Evolutionary conservation across 2,113 vertebrate species (phyloP), one percentile per base, ranked within the genome.

Genomic region (Tachuris rubrigastra): DNA sequence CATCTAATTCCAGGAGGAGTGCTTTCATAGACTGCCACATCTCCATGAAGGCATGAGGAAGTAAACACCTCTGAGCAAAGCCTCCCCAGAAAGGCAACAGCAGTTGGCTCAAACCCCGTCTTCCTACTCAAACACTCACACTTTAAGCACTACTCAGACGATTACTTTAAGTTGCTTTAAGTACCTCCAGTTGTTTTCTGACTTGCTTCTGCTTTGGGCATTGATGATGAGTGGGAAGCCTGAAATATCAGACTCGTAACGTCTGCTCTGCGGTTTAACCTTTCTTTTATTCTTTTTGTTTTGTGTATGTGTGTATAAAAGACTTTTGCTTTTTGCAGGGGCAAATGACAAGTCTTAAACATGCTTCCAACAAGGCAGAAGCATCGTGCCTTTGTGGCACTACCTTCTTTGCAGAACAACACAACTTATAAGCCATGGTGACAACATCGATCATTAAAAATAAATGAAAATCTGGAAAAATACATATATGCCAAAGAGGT

Each of bases 21-120:
- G 47, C 92, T 94, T 96, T 94, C 85, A 96, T 92, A 93, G 93
- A 87, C 92, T 94, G 90, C 76, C 92, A 94, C 84, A 93, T 90
- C 79, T 94, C 67, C 3, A 3, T 42, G 73, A 96, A 96, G 66
- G 92, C 90, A 94, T 62, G 93, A 96, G 90, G 90, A 93, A 93
- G 65, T 95, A 95, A 96, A 96, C 92, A 92, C 47, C 86, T 88
- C 92, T 86, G 85, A 93, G 90, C 0, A 0, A 94, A 95, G 75
- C 65, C 68, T 94, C 80, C 95, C 72, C 52, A 78, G 71, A 90
- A 90, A 75, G 67, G 73, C 76, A 92, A 27, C 68, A 84, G 93
- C 56, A 92, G 67, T 91, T 94, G 92, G 85, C 96, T 94, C 82
- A 78, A 77, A 90, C 83, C 10, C 60, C 7, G 0, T 81, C 93